Base-by-base conservation (phyloP, 2,797 vertebrate genomes). In the Erpetoichthys calabaricus region DNA sequence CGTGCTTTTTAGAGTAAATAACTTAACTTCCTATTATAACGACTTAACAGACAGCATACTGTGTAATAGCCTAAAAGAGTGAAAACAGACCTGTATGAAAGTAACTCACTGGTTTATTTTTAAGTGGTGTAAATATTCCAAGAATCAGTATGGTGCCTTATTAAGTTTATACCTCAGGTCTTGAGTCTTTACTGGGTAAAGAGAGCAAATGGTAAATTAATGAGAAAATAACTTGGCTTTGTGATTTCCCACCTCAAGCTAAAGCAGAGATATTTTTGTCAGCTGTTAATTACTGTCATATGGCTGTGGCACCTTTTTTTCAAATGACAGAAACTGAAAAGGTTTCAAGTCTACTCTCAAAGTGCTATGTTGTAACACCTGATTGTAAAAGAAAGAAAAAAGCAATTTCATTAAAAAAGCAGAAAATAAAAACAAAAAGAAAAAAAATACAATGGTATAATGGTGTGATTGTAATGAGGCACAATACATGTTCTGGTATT, bases 231-330 rank as follows among this genome's bases (percentile, higher is more conserved):
- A 89, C 79, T 80, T 67, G 80, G 79, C 86, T 90, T 85, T 80
- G 77, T 85, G 86, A 87, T 89, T 95, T 94, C 85, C 89, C 86
- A 92, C 91, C 91, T 91, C 89, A 85, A 69, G 77, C 79, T 84
- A 77, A 79, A 88, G 83, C 88, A 84, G 78, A 84, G 87, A 89
- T 91, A 92, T 92, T 92, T 95, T 76, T 91, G 89, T 91, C 89
- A 91, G 88, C 88, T 85, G 89, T 89, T 95, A 95, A 93, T 95
- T 92, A 93, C 84, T 89, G 85, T 90, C 86, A 87, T 88, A 83
- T 82, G 89, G 86, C 82, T 79, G 81, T 78, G 77, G 81, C 90
- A 89, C 86, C 83, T 92, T 91, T 80, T 65, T 66, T 67, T 76
- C 70, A 83, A 85, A 84, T 83, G 85, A 88, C 84, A 80, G 80